A percentile compares a stretch with the other conserved stretches of the same genome.
These are phyloP conservation scores for Xestia xanthographa DNA, from an alignment of 2,888 invertebrate genomes.

Conservation along the genomic window DNA sequence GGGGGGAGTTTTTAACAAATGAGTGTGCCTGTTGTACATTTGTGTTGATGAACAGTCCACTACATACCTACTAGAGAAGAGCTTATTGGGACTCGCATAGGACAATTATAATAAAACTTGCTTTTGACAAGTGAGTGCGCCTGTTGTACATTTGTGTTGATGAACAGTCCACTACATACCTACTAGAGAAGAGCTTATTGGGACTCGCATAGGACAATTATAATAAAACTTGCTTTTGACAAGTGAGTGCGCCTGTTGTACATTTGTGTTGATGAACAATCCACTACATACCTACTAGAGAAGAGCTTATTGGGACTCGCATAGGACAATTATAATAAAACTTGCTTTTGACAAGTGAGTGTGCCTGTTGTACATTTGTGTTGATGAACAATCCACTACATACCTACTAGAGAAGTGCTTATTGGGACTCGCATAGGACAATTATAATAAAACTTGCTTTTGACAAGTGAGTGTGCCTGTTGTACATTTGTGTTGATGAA, in stretches of 20 bases:
- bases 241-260: not conserved
- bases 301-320: not conserved
- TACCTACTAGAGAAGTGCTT: not conserved
- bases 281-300: not conserved
- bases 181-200: not conserved
- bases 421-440: not conserved
- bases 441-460: too few relatives aligned
- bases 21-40: not conserved
- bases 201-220: not conserved
- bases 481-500: too few relatives aligned
- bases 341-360: not conserved
- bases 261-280: not conserved
- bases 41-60: not conserved
- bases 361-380: not conserved
- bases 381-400: not conserved
- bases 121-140: not conserved
- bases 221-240: not conserved
- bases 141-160: not conserved
- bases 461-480: too few relatives aligned
- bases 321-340: not conserved
- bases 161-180: not conserved
- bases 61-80: not conserved
- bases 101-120: too few relatives aligned
- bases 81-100: not conserved
- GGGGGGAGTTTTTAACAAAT: not conserved